Percentiles rank a stretch among this genome's conserved stretches.
These are phyloP conservation scores for Rhinophrynus dorsalis DNA, from an alignment of 2,797 vertebrate species.

Conservation along the genomic window DNA sequence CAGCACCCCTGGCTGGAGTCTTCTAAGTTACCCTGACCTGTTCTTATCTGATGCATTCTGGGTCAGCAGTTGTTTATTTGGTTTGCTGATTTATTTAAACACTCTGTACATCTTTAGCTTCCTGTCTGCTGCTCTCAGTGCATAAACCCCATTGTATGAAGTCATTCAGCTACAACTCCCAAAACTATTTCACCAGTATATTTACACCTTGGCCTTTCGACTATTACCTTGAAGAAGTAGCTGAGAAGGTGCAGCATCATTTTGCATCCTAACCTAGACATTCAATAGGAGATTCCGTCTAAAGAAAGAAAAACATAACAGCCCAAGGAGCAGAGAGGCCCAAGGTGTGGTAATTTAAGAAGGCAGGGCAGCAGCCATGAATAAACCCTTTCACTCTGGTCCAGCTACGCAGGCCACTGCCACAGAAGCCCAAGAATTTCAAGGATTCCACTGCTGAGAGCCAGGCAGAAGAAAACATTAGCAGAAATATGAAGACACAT, in stretches of 20 bases:
- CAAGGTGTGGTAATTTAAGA: conserved; percentile 65
- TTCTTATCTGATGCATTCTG: too few relatives aligned
- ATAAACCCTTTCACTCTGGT: conserved; percentile 71
- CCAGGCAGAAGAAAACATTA: conserved; percentile 47
- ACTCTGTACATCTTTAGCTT: too few relatives aligned
- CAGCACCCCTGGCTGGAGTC: too few relatives aligned
- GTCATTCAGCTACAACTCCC: too few relatives aligned
- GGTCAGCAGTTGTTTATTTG: too few relatives aligned
- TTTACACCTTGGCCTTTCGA: too few relatives aligned
- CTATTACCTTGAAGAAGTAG: not conserved
- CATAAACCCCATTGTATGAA: too few relatives aligned
- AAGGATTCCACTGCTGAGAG: conserved; percentile 48
- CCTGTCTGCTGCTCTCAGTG: too few relatives aligned
- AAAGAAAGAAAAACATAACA: conserved; percentile 65
- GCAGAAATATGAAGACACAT: conserved; percentile 45
- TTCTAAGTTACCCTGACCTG: too few relatives aligned
- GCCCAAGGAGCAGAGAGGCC: conserved; percentile 52
- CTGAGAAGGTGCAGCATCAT: conserved; percentile 45
- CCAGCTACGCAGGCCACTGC: conserved; percentile 52
- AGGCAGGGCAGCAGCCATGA: conserved; percentile 65
- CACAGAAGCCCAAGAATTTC: conserved; percentile 60
- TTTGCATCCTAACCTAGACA: conserved; percentile 50
- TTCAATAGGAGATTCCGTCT: conserved; percentile 61
- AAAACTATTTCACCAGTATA: too few relatives aligned
- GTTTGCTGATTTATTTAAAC: too few relatives aligned